Conservation (phyloP, 2,113 vertebrate genomes). For the Procavia capensis region DNA sequence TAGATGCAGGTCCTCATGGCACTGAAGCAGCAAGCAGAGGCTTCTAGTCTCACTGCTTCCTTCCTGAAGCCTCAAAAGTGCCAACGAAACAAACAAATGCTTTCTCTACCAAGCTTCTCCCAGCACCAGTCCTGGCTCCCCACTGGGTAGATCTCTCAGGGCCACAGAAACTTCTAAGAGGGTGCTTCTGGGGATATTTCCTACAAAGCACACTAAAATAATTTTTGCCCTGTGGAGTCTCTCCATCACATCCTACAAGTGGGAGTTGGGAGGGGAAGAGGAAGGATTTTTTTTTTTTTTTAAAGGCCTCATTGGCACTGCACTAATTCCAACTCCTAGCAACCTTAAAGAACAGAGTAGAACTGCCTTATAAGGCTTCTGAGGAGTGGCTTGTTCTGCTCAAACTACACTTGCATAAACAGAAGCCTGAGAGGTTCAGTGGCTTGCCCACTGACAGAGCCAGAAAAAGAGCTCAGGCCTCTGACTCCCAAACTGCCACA, state of each 20-base stretch:
- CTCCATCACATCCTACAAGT: not conserved
- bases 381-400: not conserved
- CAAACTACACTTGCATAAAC: not conserved
- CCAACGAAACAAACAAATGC: not conserved
- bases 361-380: too few species aligned
- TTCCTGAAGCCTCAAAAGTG: not conserved
- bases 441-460: not conserved
- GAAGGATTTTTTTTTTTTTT: too few species aligned
- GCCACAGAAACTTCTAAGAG: not conserved
- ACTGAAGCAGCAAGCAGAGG: not conserved
- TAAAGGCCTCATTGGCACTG: too few species aligned
- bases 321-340: too few species aligned
- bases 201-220: not conserved
- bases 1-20: rapidly evolving
- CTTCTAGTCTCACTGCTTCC: not conserved
- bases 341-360: too few species aligned
- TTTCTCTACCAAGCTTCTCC: not conserved
- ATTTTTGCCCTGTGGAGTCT: not conserved
- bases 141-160: too few species aligned
- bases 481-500: not conserved
- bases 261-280: not conserved
- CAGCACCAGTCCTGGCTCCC: not conserved
- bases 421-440: not conserved
- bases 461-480: not conserved
- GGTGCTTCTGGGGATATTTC: not conserved